A percentile compares a stretch with the other conserved stretches of the same genome.
phyloP scores from a whole-genome alignment of 2,888 invertebrate species.

The Leptopterna dolabrata region DNA sequence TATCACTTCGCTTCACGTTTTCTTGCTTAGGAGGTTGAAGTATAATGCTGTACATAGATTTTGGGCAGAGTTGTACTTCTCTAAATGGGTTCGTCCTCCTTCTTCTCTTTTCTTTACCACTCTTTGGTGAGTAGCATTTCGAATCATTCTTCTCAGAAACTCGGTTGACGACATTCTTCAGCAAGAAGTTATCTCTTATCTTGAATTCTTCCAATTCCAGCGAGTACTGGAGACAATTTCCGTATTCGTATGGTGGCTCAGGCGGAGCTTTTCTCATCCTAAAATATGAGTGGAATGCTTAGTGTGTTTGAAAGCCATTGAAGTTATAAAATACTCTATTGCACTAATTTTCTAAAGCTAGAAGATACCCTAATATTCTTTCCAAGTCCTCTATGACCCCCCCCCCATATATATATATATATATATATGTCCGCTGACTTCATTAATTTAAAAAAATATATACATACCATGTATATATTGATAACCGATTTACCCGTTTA shows the following conservation, averaged over 20 bases:
- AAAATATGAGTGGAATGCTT: too few relatives aligned
- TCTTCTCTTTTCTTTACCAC: not conserved
- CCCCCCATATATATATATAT: too few relatives aligned
- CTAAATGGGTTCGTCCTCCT: not conserved
- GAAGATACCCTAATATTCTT: too few relatives aligned
- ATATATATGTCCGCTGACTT: too few relatives aligned
- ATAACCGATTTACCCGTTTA: not conserved
- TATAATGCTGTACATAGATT: not conserved
- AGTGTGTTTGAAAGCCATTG: too few relatives aligned
- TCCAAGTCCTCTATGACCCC: too few relatives aligned
- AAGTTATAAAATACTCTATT: too few relatives aligned
- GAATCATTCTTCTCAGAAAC: not conserved
- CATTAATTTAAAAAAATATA: too few relatives aligned
- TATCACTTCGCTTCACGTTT: not conserved
- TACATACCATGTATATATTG: too few relatives aligned
- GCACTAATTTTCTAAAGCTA: too few relatives aligned
- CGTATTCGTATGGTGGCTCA: conserved; percentile 3
- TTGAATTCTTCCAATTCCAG: not conserved
- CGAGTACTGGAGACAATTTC: conserved; percentile 11
- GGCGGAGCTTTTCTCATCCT: conserved; percentile 24
- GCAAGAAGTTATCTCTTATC: not conserved
- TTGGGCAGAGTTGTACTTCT: conserved; percentile 15
- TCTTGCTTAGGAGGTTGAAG: not conserved
- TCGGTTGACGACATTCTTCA: not conserved
- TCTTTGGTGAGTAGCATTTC: not conserved